Conservation (phyloP, 2,888 invertebrate genomes). For the Mythimna albipuncta region DNA sequence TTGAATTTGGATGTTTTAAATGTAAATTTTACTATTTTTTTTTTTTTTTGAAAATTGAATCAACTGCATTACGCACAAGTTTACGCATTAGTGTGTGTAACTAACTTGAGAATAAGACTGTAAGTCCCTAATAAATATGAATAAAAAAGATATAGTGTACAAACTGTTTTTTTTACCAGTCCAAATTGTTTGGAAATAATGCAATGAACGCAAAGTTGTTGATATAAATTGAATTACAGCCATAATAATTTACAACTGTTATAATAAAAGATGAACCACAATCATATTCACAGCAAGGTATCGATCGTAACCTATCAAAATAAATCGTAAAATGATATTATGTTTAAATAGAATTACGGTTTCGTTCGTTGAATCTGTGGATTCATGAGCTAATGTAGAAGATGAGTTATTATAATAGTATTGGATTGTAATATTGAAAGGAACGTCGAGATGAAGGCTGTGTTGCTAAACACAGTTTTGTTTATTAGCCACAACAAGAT, state of each 20-base stretch:
- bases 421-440: constrained; percentile 61
- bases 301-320: constrained; percentile 9
- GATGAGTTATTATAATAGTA: constrained; percentile 47
- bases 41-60: neutral
- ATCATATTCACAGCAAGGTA: constrained; percentile 3
- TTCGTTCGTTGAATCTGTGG: constrained; percentile 1
- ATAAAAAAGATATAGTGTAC: neutral
- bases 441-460: constrained; percentile 61
- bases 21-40: neutral
- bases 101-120: no score
- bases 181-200: neutral
- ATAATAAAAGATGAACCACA: constrained; percentile 2
- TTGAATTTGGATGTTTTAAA: no score
- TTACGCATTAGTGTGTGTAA: no score
- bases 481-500: constrained; percentile 26
- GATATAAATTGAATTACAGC: neutral
- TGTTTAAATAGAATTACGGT: neutral
- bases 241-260: constrained; percentile 21
- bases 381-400: constrained; percentile 22
- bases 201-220: neutral
- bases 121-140: no score
- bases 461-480: constrained; percentile 46
- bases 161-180: no score
- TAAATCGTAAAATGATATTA: constrained; percentile 17
- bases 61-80: neutral